Evolutionary conservation across 2,113 vertebrate genomes (phyloP), one percentile per base, ranked within the genome.

Genomic region (Turdus rufiventris): DNA sequence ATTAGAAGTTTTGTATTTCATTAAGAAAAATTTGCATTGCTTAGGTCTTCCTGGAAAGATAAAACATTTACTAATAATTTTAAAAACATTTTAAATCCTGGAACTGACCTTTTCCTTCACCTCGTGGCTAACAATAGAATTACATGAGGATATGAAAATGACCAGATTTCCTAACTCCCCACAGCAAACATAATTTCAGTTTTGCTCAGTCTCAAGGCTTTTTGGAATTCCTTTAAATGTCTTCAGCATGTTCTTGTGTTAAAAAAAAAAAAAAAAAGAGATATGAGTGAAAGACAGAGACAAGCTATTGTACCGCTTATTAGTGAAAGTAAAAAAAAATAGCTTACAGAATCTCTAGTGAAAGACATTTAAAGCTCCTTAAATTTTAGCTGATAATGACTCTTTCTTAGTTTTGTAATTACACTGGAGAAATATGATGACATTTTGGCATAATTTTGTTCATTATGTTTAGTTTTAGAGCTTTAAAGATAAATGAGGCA

Each of bases 221-320:
- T 31, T 18, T 29, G 12, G 29, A 73, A 65, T 51, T 70, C 5
- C 26, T 24, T 70, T 50, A 56, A 84, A 66, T 38, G 9, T 43
- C 34, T 86, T 53, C 25, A 20, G 7, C 15, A 60, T 18, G 8
- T 48, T 1, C 6, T 67, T 68, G 5, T 6, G 31, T 38, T 18
- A 24, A 74, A 45, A 31, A 63, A 45, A 72, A 23, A 23, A 18
- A 18, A 2, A 57, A 26, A 19, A 28, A 38, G 11, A 12, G 3
- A 77, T 12, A 31, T 10, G 3, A 53, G 3, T 82, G 56, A 90
- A 91, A 73, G 3, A 8, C 14, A 65, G 18, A 76, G 28, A 25
- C 23, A 40, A 1, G 2, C 5, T 60, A 60, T 9, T 3, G 0
- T n/a, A 53, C 5, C 6, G 31, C 6, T 19, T 74, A 54, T 5